Percentiles rank a stretch among this genome's conserved stretches.
Evolutionary conservation across 2,113 vertebrate species (phyloP).

Genomic region (Chrysemys picta): DNA sequence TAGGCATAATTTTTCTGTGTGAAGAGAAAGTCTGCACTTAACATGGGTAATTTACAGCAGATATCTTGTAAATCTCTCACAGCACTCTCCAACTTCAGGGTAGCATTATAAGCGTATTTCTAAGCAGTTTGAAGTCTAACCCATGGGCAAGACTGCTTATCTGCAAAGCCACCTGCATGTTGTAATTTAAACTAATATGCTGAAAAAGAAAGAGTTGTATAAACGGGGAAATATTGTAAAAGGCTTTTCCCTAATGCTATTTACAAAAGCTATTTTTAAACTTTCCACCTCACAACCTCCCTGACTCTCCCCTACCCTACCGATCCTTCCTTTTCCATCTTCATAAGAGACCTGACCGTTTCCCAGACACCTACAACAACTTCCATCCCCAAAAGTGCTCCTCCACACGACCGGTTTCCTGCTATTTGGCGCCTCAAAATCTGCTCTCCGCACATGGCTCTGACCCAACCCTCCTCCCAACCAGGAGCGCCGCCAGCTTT

Average conservation of each 20-base stretch:
- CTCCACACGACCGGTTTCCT: background rate
- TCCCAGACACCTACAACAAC: background rate
- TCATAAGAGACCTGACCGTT: background rate
- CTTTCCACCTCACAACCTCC: background rate
- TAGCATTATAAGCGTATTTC: constrained; percentile 64
- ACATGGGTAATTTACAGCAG: constrained; percentile 67
- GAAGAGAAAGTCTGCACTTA: constrained; percentile 56
- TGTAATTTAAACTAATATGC: constrained; percentile 49
- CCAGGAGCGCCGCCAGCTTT: too few relatives aligned
- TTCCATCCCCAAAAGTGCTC: background rate
- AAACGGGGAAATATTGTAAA: constrained; percentile 23
- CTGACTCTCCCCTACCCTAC: background rate
- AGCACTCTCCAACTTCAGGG: constrained; percentile 54
- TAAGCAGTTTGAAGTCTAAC: constrained; percentile 61
- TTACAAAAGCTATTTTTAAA: constrained; percentile 29
- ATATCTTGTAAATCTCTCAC: constrained; percentile 73
- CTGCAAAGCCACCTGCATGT: constrained; percentile 68
- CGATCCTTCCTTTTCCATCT: background rate
- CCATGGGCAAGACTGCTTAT: constrained; percentile 63
- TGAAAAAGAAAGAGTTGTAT: background rate
- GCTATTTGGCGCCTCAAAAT: background rate
- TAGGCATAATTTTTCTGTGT: constrained; percentile 57
- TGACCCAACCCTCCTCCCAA: background rate
- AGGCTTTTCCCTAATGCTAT: background rate
- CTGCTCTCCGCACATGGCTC: background rate